Evolutionary conservation across 2,113 vertebrate species (phyloP), one percentile per base, ranked within the genome.

Genomic region (Callithrix jacchus): DNA sequence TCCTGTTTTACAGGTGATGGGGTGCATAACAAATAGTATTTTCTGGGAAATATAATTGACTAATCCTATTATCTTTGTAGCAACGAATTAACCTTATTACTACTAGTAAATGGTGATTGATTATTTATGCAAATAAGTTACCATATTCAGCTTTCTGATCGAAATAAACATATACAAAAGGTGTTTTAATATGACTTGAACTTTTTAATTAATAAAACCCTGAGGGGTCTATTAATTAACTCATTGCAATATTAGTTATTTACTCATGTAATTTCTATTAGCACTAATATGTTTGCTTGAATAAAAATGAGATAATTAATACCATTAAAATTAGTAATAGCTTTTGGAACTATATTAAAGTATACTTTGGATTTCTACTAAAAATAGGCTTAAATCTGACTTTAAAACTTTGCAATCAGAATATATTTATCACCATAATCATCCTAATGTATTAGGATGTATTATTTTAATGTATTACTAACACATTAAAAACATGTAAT

Each of bases 131-230:
- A 98, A 98, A 97, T 97, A 97, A 89, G 61, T 68, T 93, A 61
- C 77, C 58, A 93, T 89, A 79, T 96, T 98, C 95, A 91, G 92
- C 89, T 97, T 97, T 96, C 87, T 97, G 97, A 97, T 64, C 89
- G 97, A 97, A 97, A 97, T 97, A 97, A 97, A 97, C 90, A 96
- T 97, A 97, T 87, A 95, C 74, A 95, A 96, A 97, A 98, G 83
- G 90, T 97, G 73, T 58, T 97, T 95, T 96, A 96, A 94, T 97
- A 91, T 94, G 92, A 98, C 90, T 97, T 95, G 87, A 97, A 97
- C 94, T 97, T 97, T 97, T 97, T 97, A 98, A 98, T 98, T 98
- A 98, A 98, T 97, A 97, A 97, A 97, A 96, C 96, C 97, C 96
- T 88, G 91, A 97, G 97, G 97, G 97, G 85, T 96, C 90, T 97